Percentiles rank a stretch among this genome's conserved stretches.
Conservation (phyloP, 2,797 vertebrate genomes). For the Notamacropus eugenii region DNA sequence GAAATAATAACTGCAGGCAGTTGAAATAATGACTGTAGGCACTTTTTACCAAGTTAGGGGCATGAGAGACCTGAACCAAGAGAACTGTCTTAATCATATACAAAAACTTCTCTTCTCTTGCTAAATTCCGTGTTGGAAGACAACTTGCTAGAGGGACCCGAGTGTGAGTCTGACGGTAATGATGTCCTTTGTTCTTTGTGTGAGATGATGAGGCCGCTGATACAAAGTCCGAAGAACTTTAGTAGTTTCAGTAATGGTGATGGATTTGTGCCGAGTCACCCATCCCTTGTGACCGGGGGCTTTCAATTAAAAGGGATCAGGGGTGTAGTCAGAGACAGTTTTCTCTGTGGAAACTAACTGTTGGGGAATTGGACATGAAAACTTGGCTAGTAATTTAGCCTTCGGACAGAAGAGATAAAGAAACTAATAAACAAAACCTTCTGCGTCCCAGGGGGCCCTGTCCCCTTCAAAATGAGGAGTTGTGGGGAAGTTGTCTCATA, state of each 20-base stretch:
- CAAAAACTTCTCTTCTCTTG: neutral
- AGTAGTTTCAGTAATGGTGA: neutral
- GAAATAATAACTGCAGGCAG: conserved; percentile 29
- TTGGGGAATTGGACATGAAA: neutral
- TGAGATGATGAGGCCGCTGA: neutral
- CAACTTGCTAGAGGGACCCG: neutral
- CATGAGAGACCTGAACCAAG: neutral
- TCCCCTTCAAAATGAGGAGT: neutral
- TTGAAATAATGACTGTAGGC: neutral
- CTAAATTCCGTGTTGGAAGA: neutral
- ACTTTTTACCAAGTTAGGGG: neutral
- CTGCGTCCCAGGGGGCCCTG: neutral
- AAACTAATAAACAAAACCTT: neutral
- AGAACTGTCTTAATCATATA: neutral
- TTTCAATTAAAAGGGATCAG: neutral
- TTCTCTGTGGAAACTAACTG: neutral
- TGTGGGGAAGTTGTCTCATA: neutral
- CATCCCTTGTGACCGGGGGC: neutral
- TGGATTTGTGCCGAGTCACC: neutral
- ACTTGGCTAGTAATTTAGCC: neutral
- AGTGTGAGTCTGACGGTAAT: neutral
- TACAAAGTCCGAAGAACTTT: neutral
- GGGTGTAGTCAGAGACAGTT: neutral
- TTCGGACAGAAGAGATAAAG: neutral
- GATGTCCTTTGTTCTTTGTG: neutral